phyloP scores from a whole-genome alignment of 2,888 invertebrate genomes.

The Amiota mariae region DNA sequence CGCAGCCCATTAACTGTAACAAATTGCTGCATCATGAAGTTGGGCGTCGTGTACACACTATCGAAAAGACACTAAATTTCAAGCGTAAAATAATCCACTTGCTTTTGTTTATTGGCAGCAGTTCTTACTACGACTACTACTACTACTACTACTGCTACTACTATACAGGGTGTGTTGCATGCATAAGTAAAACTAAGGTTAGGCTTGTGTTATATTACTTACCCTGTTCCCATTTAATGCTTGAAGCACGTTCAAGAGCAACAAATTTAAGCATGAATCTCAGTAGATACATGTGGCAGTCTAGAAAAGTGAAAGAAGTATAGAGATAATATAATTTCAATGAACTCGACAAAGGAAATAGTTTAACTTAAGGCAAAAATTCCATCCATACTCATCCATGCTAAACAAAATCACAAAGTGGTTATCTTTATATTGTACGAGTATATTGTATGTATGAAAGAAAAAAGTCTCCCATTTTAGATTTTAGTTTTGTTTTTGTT shows the following conservation, averaged over 20 bases:
- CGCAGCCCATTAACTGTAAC: constrained; percentile 39
- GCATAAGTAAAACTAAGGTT: too few species aligned
- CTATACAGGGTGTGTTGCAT: background rate
- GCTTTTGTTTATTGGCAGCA: constrained; percentile 21
- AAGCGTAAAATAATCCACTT: constrained; percentile 27
- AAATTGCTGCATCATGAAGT: constrained; percentile 38
- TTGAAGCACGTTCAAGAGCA: background rate
- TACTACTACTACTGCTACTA: too few species aligned
- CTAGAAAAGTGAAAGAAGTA: background rate
- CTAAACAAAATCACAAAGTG: too few species aligned
- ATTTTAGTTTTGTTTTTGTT: constrained; percentile 27
- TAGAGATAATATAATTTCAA: constrained; percentile 32
- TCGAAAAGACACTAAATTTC: constrained; percentile 32
- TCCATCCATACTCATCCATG: constrained; percentile 42
- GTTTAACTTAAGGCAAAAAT: constrained; percentile 59
- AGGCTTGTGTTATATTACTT: too few species aligned
- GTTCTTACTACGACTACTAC: too few species aligned
- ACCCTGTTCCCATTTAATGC: too few species aligned
- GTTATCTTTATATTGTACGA: too few species aligned
- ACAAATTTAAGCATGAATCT: constrained; percentile 14
- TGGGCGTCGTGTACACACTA: constrained; percentile 14
- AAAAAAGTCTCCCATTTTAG: too few species aligned
- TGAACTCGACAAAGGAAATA: constrained; percentile 32
- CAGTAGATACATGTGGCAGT: too few species aligned
- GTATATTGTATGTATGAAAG: too few species aligned